Conservation (phyloP, 2,888 invertebrate genomes). For the Elysia crispata region DNA sequence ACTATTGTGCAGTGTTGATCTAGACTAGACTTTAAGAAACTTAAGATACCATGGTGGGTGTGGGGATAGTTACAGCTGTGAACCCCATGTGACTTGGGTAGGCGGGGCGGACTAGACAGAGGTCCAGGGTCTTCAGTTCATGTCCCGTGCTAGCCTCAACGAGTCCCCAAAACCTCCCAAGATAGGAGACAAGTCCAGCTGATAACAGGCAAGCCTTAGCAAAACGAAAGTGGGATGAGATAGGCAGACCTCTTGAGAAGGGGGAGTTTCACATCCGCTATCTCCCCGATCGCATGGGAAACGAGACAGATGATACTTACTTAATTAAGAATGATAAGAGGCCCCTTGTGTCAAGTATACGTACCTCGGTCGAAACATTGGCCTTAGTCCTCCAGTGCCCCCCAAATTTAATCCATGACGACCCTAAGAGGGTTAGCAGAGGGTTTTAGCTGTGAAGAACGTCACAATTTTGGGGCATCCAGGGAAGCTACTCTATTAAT, state of each 20-base stretch:
- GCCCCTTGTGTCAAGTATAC: conserved; percentile 36
- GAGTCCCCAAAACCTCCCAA: conserved; percentile 47
- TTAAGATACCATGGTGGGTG: neutral
- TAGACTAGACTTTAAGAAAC: no score
- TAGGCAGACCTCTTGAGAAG: conserved; percentile 33
- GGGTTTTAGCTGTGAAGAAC: conserved; percentile 23
- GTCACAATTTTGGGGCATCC: neutral
- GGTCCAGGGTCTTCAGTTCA: conserved; percentile 31
- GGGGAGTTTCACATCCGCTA: conserved; percentile 31
- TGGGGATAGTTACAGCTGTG: conserved; percentile 36
- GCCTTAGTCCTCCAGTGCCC: conserved; percentile 35
- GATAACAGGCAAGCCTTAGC: conserved; percentile 28
- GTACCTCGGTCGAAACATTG: conserved; percentile 33
- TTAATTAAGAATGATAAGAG: conserved; percentile 42
- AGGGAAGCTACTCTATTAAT: conserved; percentile 16
- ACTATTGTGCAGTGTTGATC: no score
- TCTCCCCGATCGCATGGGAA: conserved; percentile 41
- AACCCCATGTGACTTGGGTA: conserved; percentile 11
- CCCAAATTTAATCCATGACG: conserved; percentile 45
- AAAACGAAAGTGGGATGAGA: conserved; percentile 47
- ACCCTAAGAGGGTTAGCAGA: conserved; percentile 42
- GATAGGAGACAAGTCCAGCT: conserved; percentile 41
- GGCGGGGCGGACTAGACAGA: conserved; percentile 31
- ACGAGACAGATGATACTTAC: conserved; percentile 46
- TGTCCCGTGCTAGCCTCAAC: conserved; percentile 46